Conservation (phyloP, 2,888 invertebrate genomes). For the Drosophila nr. fundita region DNA sequence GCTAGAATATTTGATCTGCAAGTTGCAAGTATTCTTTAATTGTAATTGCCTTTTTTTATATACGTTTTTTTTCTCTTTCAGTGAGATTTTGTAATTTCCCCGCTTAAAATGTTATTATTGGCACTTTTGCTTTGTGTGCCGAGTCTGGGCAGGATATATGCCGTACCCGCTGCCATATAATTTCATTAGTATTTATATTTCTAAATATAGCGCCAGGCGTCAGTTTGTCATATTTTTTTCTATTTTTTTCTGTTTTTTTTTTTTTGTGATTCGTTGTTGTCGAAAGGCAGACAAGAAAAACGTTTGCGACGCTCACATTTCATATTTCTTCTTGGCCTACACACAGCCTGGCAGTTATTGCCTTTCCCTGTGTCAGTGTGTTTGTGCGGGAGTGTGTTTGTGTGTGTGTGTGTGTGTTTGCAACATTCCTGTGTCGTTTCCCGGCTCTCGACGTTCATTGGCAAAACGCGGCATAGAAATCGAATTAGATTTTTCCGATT, state of each 20-base stretch:
- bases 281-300: conserved; percentile 48
- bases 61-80: neutral
- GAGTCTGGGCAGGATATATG: conserved; percentile 52
- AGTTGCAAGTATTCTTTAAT: neutral
- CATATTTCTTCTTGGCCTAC: conserved; percentile 75
- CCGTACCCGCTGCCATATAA: conserved; percentile 64
- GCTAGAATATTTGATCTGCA: neutral
- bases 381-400: conserved; percentile 9
- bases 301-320: conserved; percentile 62
- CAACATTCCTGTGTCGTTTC: conserved; percentile 55
- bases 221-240: conserved; percentile 42
- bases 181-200: conserved; percentile 74
- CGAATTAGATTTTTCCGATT: conserved; percentile 84
- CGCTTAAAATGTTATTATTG: conserved; percentile 74
- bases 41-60: conserved; percentile 20
- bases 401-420: conserved; percentile 34
- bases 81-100: conserved; percentile 62
- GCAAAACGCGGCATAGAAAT: conserved; percentile 79
- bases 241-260: neutral
- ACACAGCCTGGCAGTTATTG: conserved; percentile 74
- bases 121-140: conserved; percentile 65
- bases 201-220: conserved; percentile 63
- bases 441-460: conserved; percentile 59
- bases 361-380: conserved; percentile 39
- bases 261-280: conserved; percentile 17